A percentile compares a stretch with the other conserved stretches of the same genome.
Conservation (phyloP, 2,113 vertebrate species). For the Sebastes fasciatus region DNA sequence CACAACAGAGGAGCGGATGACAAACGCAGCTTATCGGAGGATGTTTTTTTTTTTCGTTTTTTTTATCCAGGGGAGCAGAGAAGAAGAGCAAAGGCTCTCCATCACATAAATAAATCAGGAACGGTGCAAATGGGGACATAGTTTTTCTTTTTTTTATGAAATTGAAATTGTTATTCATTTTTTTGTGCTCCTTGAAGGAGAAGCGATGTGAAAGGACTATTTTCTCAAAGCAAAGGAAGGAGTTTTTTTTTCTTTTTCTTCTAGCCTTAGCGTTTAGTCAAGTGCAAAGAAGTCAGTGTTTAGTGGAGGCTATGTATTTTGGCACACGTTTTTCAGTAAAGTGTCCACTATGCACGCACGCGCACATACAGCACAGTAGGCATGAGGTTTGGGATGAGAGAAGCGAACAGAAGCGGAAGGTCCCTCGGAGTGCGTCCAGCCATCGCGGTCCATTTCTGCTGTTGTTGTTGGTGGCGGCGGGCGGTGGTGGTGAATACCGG, state of each 20-base stretch:
- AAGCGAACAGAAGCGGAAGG: constrained; percentile 53
- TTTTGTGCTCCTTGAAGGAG: constrained; percentile 54
- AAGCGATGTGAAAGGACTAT: constrained; percentile 55
- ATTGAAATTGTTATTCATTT: constrained; percentile 43
- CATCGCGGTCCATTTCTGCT: constrained; percentile 40
- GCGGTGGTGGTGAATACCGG: constrained; percentile 44
- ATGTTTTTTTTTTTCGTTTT: neutral
- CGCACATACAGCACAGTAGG: constrained; percentile 69
- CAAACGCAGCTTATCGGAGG: constrained; percentile 60
- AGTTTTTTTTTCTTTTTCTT: constrained; percentile 40
- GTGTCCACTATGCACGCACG: constrained; percentile 62
- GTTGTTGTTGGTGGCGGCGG: constrained; percentile 31
- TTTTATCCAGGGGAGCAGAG: constrained; percentile 43
- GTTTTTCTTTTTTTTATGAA: constrained; percentile 16
- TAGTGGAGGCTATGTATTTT: constrained; percentile 72
- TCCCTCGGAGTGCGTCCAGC: constrained; percentile 44
- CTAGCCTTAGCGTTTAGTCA: constrained; percentile 76
- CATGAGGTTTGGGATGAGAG: constrained; percentile 63
- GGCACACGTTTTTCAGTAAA: constrained; percentile 69
- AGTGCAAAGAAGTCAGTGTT: constrained; percentile 77
- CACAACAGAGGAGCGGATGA: constrained; percentile 48
- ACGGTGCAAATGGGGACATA: constrained; percentile 47
- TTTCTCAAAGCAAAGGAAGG: constrained; percentile 59
- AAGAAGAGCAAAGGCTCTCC: constrained; percentile 45
- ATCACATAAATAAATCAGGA: constrained; percentile 66